Percentiles rank a stretch among this genome's conserved stretches.
These are phyloP conservation scores for Gymnobelideus leadbeateri DNA, from an alignment of 2,113 vertebrate genomes.

Conservation along the genomic window DNA sequence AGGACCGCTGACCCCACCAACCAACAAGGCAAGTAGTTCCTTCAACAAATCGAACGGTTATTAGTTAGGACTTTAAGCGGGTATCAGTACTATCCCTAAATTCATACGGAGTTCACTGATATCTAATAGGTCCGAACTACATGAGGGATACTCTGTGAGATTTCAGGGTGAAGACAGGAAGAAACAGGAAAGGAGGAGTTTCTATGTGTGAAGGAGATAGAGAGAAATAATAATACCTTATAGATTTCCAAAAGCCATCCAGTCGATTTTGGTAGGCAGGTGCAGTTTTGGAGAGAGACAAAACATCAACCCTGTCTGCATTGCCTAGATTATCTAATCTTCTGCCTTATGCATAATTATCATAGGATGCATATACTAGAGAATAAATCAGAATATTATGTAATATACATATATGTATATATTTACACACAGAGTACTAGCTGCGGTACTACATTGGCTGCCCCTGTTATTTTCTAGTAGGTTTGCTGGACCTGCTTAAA, in stretches of 20 bases:
- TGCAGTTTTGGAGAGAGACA: background rate
- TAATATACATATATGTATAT: background rate
- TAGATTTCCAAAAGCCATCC: background rate
- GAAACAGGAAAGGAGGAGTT: background rate
- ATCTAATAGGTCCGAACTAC: background rate
- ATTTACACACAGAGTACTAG: background rate
- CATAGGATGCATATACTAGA: background rate
- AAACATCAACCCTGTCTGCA: background rate
- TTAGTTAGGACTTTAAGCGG: background rate
- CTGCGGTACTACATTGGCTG: background rate
- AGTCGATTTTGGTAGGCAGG: background rate
- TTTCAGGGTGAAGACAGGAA: background rate
- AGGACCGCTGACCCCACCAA: background rate
- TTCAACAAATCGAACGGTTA: background rate
- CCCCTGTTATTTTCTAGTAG: background rate
- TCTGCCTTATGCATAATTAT: background rate
- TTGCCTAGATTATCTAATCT: background rate
- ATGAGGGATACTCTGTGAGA: background rate
- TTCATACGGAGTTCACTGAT: background rate
- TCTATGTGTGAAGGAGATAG: background rate
- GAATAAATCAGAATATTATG: background rate
- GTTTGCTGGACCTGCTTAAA: background rate
- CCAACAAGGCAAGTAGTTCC: background rate
- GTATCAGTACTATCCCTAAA: background rate
- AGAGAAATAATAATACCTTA: background rate